Conservation (phyloP, 1,140 invertebrate genomes). For the Rhagoletis zephyria region DNA sequence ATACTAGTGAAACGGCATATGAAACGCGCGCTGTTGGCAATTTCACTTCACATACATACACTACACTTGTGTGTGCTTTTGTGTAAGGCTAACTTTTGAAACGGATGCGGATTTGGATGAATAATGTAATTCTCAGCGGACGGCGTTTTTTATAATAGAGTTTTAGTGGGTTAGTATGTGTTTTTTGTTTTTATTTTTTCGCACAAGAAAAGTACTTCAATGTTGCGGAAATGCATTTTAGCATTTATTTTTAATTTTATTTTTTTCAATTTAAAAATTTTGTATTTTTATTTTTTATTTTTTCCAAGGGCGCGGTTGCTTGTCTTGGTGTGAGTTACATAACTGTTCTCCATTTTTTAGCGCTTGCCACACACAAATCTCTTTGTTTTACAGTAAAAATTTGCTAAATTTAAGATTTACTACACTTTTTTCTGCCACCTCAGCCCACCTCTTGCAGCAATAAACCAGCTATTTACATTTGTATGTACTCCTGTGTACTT, state of each 20-base stretch:
- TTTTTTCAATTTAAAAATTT: too few species aligned
- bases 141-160: background rate
- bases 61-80: background rate
- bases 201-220: background rate
- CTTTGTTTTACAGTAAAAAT: background rate
- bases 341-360: background rate
- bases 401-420: background rate
- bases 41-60: background rate
- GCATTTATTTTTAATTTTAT: too few species aligned
- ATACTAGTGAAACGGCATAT: background rate
- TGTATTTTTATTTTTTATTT: background rate
- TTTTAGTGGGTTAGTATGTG: constrained; percentile 33
- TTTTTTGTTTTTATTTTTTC: constrained; percentile 25
- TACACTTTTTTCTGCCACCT: background rate
- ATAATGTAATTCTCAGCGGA: constrained; percentile 22
- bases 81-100: constrained; percentile 45
- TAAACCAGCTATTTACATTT: background rate
- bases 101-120: constrained; percentile 26
- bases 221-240: background rate
- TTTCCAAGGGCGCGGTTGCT: constrained; percentile 28
- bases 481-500: background rate
- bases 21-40: background rate
- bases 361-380: background rate
- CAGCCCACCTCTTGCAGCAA: background rate
- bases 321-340: too few species aligned